phyloP scores from a whole-genome alignment of 2,113 vertebrate genomes.

The Halichoeres trimaculatus region DNA sequence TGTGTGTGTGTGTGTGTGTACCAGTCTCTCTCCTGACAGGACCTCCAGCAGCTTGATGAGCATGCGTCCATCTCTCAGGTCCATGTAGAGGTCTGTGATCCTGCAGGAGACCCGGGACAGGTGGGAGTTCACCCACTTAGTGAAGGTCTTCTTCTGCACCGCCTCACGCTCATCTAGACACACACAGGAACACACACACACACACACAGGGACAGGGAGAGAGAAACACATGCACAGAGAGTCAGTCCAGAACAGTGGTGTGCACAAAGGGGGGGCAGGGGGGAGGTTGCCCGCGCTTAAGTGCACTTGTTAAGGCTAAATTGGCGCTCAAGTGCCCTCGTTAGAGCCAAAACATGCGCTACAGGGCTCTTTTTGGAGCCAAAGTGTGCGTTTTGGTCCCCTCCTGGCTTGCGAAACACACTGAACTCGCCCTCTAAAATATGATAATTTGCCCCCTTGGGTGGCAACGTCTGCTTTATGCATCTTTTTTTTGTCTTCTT shows the following conservation, averaged over 20 bases:
- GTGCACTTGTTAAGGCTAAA: no score
- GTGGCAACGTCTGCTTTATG: no score
- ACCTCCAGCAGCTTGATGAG: conserved; percentile 89
- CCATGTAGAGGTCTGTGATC: conserved; percentile 94
- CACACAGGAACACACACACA: background rate
- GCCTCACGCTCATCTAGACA: conserved; percentile 93
- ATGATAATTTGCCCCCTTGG: no score
- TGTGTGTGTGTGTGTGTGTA: conserved; percentile 34
- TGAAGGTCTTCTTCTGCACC: conserved; percentile 98
- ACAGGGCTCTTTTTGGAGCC: no score
- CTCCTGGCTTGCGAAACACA: no score
- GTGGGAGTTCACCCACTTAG: conserved; percentile 97
- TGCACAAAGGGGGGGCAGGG: no score
- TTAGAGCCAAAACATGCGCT: no score
- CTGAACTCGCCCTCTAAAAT: no score
- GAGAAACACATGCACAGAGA: background rate
- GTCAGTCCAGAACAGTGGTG: background rate
- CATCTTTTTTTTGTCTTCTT: no score
- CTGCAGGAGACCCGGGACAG: conserved; percentile 93
- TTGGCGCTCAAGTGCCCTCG: no score
- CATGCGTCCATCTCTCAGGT: conserved; percentile 95
- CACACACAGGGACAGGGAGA: background rate
- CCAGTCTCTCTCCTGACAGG: conserved; percentile 84
- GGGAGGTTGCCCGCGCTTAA: no score
- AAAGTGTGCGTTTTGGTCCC: no score